phyloP scores from a whole-genome alignment of 2,797 vertebrate genomes.

The Anomalospiza imberbis region DNA sequence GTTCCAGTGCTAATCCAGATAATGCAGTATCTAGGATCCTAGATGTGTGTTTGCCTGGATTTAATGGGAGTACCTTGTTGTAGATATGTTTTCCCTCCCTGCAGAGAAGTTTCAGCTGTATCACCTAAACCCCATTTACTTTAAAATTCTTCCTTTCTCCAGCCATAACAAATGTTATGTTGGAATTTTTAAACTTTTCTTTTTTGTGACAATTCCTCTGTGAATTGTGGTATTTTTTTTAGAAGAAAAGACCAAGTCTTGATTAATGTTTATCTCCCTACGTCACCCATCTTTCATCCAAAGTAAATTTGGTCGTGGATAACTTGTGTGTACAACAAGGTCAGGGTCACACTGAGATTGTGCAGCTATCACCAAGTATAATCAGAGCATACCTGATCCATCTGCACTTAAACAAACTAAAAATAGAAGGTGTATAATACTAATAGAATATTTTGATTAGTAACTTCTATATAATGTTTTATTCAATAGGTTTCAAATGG shows the following conservation, averaged over 20 bases:
- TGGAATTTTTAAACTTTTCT: not conserved
- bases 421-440: not conserved
- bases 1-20: not conserved
- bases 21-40: not conserved
- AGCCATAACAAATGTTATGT: not conserved
- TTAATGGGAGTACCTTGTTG: not conserved
- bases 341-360: not conserved
- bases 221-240: not conserved
- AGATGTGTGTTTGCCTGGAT: not conserved
- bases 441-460: conserved; percentile 10
- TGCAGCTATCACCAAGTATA: not conserved
- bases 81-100: not conserved
- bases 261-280: not conserved
- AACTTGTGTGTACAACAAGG: not conserved
- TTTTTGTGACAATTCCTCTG: accelerated
- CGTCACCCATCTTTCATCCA: not conserved
- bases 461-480: conserved; percentile 6
- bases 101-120: accelerated
- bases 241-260: not conserved
- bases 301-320: not conserved
- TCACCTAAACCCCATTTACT: not conserved
- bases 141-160: not conserved
- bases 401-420: not conserved
- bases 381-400: not conserved
- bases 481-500: conserved; percentile 9